These are phyloP conservation scores for Donacobius atricapilla DNA, from an alignment of 2,113 vertebrate genomes.

Conservation along the genomic window DNA sequence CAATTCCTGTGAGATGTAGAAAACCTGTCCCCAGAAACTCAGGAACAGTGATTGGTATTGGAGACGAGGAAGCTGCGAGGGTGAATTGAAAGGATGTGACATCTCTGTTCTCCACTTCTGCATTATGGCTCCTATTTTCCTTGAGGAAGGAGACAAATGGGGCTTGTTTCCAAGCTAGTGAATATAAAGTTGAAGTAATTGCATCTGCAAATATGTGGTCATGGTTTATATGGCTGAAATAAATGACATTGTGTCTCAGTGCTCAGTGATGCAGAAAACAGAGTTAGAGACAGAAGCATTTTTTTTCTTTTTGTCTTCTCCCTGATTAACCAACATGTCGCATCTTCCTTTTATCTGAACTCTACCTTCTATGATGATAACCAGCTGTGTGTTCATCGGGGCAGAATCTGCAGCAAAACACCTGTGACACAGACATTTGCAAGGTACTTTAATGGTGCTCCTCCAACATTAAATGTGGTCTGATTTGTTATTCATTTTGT, in stretches of 20 bases:
- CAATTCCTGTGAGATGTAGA: neutral
- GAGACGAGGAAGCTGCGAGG: neutral
- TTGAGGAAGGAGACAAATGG: slow-evolving; percentile 50
- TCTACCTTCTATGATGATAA: neutral
- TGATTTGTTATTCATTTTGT: neutral
- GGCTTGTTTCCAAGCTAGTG: slow-evolving; percentile 54
- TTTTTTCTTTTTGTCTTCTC: neutral
- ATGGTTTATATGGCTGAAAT: slow-evolving; percentile 47
- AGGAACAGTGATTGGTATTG: neutral
- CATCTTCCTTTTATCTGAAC: neutral
- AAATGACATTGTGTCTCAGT: slow-evolving; percentile 33
- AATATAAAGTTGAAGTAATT: slow-evolving; percentile 58
- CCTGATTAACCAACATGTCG: slow-evolving; percentile 8
- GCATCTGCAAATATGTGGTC: slow-evolving; percentile 28
- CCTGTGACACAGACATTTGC: neutral
- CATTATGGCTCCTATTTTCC: slow-evolving; percentile 42
- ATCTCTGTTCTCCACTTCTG: slow-evolving; percentile 39
- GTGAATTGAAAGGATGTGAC: slow-evolving; percentile 53
- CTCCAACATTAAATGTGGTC: neutral
- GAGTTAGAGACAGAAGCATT: slow-evolving; percentile 23
- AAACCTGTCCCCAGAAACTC: neutral
- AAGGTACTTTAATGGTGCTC: neutral
- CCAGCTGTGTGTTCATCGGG: neutral
- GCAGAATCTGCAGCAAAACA: neutral
- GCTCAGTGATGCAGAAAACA: slow-evolving; percentile 53